Evolutionary conservation across 2,888 invertebrate species (phyloP), one percentile per base, ranked within the genome.

Genomic region (Nephrocerus scutellatus): DNA sequence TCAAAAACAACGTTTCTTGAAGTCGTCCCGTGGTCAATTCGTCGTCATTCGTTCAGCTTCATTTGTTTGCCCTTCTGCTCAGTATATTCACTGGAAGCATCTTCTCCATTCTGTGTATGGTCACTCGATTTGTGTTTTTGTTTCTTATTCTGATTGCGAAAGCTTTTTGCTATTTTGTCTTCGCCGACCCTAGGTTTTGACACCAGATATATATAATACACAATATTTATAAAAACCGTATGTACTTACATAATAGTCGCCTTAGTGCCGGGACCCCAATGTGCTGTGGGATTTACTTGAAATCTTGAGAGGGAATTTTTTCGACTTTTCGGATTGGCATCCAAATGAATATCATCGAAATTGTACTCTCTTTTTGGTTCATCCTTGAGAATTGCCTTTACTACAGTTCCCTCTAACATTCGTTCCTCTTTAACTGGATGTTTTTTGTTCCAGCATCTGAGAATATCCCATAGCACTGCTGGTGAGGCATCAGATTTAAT

Each of bases 401-500:
- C 36, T 0, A 65, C 53, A 0, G 63, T 60, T 4, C 66, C 67
- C 0, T 66, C 62, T 7, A 66, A 49, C 52, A 74, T 72, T 59
- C 82, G 76, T 43, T 79, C 76, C 19, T 74, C 66, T 47, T 75
- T 79, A 4, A 78, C 74, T 0, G 85, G 84, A 63, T 84, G 78
- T 0, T 67, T 58, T 48, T 74, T 74, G 50, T 77, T 80, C 90
- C 91, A 92, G 30, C 78, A 76, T 43, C 91, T 73, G 52, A 96
- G 74, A 38, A 96, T 79, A 66, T 96, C 95, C 97, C 97, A 98
- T 13, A 99, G 59, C 8, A 93, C 74, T 2, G 72, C 67, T 24
- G 80, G 70, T 0, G 98, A 92, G 4, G 97, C 97, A 60, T 87
- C 74, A 0, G 97, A 97, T 71, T 98, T 98, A 15, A 97, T 72